Evolutionary conservation across 2,888 invertebrate species (phyloP).

Genomic region (Cryptus armator): DNA sequence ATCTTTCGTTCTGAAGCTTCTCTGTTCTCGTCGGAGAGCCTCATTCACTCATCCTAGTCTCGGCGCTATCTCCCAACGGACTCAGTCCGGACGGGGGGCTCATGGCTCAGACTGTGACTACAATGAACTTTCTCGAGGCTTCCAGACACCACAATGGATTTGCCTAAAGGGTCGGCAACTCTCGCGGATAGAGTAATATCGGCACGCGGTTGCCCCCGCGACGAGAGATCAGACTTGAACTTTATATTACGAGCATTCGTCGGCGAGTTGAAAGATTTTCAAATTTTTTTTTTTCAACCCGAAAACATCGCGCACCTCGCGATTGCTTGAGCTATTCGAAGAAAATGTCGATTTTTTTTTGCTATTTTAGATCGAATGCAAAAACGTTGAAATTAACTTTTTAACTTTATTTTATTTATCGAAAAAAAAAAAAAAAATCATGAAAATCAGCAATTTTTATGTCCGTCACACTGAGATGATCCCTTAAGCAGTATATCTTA

Average conservation of each 20-base stretch:
- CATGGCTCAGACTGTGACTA: constrained; percentile 44
- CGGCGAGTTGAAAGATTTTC: neutral
- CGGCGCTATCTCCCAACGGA: constrained; percentile 52
- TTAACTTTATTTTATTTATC: too few relatives aligned
- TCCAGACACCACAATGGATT: constrained; percentile 61
- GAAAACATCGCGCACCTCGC: neutral
- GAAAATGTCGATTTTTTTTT: too few relatives aligned
- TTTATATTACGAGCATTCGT: constrained; percentile 11
- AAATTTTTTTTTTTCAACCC: neutral
- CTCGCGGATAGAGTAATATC: constrained; percentile 61
- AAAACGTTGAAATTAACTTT: too few relatives aligned
- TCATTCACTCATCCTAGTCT: constrained; percentile 43
- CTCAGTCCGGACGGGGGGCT: constrained; percentile 16
- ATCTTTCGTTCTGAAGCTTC: constrained; percentile 22
- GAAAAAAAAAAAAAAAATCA: too few relatives aligned
- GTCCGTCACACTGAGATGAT: too few relatives aligned
- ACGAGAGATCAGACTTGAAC: constrained; percentile 15
- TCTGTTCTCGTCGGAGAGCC: constrained; percentile 11
- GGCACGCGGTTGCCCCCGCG: constrained; percentile 28
- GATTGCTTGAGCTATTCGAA: too few relatives aligned
- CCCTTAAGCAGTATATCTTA: too few relatives aligned
- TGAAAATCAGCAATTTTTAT: too few relatives aligned
- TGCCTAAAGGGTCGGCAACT: constrained; percentile 49
- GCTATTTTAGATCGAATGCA: too few relatives aligned
- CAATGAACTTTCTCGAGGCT: constrained; percentile 65